A percentile compares a stretch with the other conserved stretches of the same genome.
Conservation (phyloP, 2,888 invertebrate species). For the Ctena decussata region DNA sequence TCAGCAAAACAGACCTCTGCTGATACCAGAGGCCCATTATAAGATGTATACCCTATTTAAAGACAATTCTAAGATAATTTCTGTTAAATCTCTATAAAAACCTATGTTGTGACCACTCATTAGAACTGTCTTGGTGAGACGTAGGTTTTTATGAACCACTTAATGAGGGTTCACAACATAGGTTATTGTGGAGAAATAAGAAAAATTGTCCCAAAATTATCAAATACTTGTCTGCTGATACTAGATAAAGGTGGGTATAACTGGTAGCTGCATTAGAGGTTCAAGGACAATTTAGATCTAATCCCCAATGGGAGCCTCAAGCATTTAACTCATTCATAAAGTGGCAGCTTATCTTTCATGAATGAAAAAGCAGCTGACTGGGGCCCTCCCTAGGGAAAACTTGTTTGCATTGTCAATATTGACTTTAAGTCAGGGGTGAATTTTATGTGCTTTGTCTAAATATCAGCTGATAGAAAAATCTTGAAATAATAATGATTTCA, state of each 20-base stretch:
- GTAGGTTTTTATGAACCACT: too few species aligned
- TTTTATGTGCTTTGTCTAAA: background rate
- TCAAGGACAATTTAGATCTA: background rate
- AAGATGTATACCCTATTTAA: too few species aligned
- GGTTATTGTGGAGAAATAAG: too few species aligned
- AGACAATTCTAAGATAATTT: too few species aligned
- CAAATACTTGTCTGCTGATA: too few species aligned
- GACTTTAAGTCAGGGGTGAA: background rate
- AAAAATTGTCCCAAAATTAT: too few species aligned
- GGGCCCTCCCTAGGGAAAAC: constrained; percentile 27
- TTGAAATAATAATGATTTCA: constrained; percentile 9
- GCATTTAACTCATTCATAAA: constrained; percentile 41
- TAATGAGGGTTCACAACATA: too few species aligned
- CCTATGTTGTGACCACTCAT: too few species aligned
- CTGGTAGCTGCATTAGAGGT: background rate
- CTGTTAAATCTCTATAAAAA: too few species aligned
- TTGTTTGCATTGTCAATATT: background rate
- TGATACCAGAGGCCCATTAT: too few species aligned
- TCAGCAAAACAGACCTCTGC: too few species aligned
- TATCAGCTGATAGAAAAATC: background rate
- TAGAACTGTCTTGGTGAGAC: too few species aligned
- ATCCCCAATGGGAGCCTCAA: constrained; percentile 40
- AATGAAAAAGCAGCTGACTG: constrained; percentile 17
- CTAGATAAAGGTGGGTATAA: background rate
- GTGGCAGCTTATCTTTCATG: constrained; percentile 24